phyloP scores from a whole-genome alignment of 2,888 invertebrate species.

The Campoplex nolae region DNA sequence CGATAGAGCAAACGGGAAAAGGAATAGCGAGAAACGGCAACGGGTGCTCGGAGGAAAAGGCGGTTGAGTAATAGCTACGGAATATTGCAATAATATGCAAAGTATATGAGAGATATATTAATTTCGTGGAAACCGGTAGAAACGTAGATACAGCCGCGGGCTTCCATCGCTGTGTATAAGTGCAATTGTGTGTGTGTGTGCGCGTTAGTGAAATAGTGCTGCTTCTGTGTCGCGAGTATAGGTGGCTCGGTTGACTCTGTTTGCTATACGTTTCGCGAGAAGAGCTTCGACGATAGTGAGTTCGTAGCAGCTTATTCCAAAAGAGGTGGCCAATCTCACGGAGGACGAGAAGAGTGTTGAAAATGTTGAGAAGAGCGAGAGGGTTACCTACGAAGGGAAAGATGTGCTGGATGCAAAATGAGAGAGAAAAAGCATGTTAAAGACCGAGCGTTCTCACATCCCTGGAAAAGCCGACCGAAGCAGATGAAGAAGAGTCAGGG shows the following conservation, averaged over 20 bases:
- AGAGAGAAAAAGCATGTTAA: not conserved
- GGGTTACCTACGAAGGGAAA: slow-evolving; percentile 44
- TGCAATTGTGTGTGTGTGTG: slow-evolving; percentile 1
- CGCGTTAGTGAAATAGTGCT: not conserved
- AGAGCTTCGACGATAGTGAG: slow-evolving; percentile 72
- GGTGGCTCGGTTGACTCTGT: slow-evolving; percentile 51
- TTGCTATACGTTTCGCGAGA: slow-evolving; percentile 53
- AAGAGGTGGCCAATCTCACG: slow-evolving; percentile 75
- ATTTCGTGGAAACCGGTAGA: slow-evolving; percentile 84
- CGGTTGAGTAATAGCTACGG: slow-evolving; percentile 82
- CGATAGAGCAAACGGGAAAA: slow-evolving; percentile 41
- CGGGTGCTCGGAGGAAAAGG: slow-evolving; percentile 72
- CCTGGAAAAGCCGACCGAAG: slow-evolving; percentile 70
- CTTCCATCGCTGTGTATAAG: slow-evolving; percentile 14
- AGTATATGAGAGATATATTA: slow-evolving; percentile 85
- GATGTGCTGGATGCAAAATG: not conserved
- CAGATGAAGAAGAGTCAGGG: slow-evolving; percentile 79
- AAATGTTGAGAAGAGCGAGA: slow-evolving; percentile 34
- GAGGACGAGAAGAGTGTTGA: slow-evolving; percentile 70
- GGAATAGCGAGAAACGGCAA: slow-evolving; percentile 62
- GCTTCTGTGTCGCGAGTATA: slow-evolving; percentile 39
- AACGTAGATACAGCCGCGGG: slow-evolving; percentile 78
- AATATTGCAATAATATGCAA: slow-evolving; percentile 84
- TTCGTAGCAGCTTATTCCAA: slow-evolving; percentile 73
- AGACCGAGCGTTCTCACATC: slow-evolving; percentile 42